phyloP scores from a whole-genome alignment of 2,113 vertebrate genomes.

The Probosciger aterrimus region DNA sequence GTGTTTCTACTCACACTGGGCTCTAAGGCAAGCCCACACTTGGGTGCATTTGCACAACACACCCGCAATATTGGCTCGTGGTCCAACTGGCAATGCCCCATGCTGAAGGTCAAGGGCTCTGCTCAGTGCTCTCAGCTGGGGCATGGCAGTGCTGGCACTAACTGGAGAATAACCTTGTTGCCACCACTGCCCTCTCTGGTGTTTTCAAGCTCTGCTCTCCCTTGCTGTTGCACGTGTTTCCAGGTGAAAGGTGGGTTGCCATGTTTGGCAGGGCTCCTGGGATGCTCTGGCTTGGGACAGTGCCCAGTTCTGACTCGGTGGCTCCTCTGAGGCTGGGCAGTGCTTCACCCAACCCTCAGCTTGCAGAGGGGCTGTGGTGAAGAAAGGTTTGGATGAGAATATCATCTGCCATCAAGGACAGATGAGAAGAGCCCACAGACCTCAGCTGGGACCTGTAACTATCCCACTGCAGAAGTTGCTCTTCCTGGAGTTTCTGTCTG shows the following conservation, averaged over 20 bases:
- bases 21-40: neutral
- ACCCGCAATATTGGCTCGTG: fast-evolving
- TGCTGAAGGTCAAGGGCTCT: neutral
- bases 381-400: neutral
- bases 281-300: neutral
- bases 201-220: neutral
- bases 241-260: neutral
- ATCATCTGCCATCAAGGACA: neutral
- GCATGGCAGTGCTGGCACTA: neutral
- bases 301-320: neutral
- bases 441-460: neutral
- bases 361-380: neutral
- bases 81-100: neutral
- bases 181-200: neutral
- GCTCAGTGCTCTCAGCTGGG: neutral
- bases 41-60: neutral
- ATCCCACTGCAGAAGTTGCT: neutral
- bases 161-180: neutral
- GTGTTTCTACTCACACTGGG: neutral
- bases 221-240: neutral
- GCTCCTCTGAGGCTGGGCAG: neutral
- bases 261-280: neutral
- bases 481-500: neutral
- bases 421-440: neutral
- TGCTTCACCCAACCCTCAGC: neutral